Base-by-base conservation (phyloP, 2,113 vertebrate genomes). In the Scatophagus argus region DNA sequence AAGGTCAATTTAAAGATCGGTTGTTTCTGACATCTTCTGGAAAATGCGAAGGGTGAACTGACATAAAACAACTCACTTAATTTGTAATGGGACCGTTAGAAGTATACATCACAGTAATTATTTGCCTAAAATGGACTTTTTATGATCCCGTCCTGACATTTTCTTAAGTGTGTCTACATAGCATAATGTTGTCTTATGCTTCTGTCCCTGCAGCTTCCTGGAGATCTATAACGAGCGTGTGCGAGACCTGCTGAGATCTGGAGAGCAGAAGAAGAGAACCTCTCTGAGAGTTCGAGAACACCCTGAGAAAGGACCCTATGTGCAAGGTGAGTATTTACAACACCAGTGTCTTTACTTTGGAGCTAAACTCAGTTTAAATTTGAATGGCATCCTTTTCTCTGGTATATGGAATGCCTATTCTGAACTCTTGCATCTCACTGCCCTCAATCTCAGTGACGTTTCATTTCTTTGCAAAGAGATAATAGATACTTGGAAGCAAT, bases 181-280 rank as follows among this genome's bases (percentile, higher is more conserved):
- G 23, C 34, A 51, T 6, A 21, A 8, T 62, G 8, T 60, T 16
- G 4, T 47, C 3, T 44, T 10, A 17, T 73, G 29, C 21, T 17
- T 75, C 38, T 83, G 60, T 60, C 10, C 29, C 74, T 86, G 38
- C 85, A 99, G 98, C 89, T 99, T 99, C 85, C 93, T 99, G 78
- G 98, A 99, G 96, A 99, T 99, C 90, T 99, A 99, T 79, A 99
- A 99, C 0, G 98, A 99, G 81, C 96, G 96, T 0, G 98, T 99
- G 2, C 92, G 97, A 56, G 98, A 99, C 91, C 87, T 99, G 68
- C 88, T 99, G 60, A 94, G 93, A 38, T 90, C 91, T 38, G 89
- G 95, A 31, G 95, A 96, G 67, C 88, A 85, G 86, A 97, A 96
- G 88, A 98, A 96, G 70, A 95, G 96, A 39, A 92, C 92, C 5